phyloP scores from a whole-genome alignment of 2,888 invertebrate genomes.

The Sinohyriopsis cumingii region DNA sequence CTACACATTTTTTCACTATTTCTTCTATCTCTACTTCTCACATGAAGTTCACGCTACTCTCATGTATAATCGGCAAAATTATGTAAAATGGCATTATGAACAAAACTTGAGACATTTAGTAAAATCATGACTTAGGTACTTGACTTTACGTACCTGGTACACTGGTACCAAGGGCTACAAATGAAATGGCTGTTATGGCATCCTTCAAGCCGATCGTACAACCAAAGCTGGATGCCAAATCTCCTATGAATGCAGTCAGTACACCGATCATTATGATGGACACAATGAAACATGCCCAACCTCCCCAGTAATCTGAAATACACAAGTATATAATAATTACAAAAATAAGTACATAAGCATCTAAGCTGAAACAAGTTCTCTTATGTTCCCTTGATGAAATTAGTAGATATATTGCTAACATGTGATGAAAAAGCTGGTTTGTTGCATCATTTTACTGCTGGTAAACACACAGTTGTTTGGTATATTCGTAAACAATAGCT shows the following conservation, averaged over 20 bases:
- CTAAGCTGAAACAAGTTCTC: background rate
- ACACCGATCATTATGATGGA: constrained; percentile 94
- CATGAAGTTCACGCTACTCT: no score
- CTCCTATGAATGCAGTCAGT: constrained; percentile 96
- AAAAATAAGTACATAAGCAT: background rate
- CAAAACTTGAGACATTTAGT: no score
- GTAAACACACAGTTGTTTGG: no score
- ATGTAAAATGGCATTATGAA: no score
- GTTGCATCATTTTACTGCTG: no score
- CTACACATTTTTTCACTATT: no score
- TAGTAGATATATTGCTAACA: background rate
- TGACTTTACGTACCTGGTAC: constrained; percentile 79
- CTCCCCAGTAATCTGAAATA: constrained; percentile 81
- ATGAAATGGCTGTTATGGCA: constrained; percentile 96
- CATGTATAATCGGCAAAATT: no score
- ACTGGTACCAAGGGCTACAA: constrained; percentile 98
- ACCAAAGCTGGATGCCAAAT: constrained; percentile 97
- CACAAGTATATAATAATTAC: background rate
- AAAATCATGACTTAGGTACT: no score
- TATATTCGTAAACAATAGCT: no score
- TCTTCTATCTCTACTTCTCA: no score
- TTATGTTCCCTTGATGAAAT: background rate
- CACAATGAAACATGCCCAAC: constrained; percentile 94
- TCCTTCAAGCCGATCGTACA: constrained; percentile 97
- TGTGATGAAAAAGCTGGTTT: background rate